phyloP scores from a whole-genome alignment of 2,888 invertebrate species.

The Oscheius sp. region DNA sequence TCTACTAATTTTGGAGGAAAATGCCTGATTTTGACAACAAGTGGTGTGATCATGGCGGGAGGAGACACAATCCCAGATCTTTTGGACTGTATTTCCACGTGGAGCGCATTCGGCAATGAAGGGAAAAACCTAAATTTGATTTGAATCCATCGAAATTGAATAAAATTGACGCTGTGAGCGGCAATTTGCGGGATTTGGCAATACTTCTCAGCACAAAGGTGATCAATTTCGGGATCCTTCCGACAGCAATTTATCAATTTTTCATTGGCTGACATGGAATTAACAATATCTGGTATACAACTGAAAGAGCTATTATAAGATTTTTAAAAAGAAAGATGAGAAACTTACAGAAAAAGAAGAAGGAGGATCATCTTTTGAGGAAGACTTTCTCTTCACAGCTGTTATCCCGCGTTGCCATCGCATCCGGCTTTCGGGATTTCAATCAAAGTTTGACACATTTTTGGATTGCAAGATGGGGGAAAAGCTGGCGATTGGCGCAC shows the following conservation, averaged over 20 bases:
- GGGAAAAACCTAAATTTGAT: constrained; percentile 41
- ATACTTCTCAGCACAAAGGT: constrained; percentile 45
- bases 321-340: neutral
- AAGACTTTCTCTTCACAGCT: neutral
- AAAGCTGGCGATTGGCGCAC: no score
- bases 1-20: neutral
- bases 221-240: constrained; percentile 42
- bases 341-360: neutral
- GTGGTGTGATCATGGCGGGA: constrained; percentile 56
- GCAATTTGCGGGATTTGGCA: constrained; percentile 34
- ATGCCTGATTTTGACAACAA: constrained; percentile 58
- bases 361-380: neutral
- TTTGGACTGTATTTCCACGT: constrained; percentile 51
- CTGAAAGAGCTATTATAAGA: neutral
- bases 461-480: no score
- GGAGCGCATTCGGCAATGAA: constrained; percentile 59
- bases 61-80: constrained; percentile 63
- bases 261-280: constrained; percentile 36
- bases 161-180: constrained; percentile 20
- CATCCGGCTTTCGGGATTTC: no score
- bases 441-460: no score
- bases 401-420: neutral
- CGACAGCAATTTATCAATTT: constrained; percentile 47
- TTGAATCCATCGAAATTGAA: no score
- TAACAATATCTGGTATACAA: neutral